Percentiles rank a stretch among this genome's conserved stretches.
Conservation (phyloP, 2,797 vertebrate species). For the Manis pentadactyla region DNA sequence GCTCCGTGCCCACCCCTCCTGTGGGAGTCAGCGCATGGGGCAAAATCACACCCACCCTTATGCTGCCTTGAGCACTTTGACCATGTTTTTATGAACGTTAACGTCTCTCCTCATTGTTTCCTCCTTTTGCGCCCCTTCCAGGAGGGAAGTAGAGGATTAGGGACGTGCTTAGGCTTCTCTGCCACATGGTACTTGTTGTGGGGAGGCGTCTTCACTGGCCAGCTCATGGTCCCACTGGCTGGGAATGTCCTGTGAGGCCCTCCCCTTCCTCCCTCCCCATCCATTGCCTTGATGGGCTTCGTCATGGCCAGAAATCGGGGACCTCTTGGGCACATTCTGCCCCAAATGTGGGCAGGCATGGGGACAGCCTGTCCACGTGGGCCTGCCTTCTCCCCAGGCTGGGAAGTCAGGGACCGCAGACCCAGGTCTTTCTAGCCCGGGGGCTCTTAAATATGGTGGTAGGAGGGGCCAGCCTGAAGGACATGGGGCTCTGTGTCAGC, state of each 20-base stretch:
- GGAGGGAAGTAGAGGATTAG: not conserved
- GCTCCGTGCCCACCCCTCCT: fast-evolving
- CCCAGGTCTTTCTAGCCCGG: too few relatives aligned
- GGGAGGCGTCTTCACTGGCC: conserved; percentile 35
- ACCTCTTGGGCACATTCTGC: not conserved
- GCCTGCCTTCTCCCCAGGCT: not conserved
- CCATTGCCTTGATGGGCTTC: not conserved
- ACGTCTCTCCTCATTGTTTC: conserved; percentile 29
- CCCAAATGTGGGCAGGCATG: not conserved
- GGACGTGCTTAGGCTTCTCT: conserved; percentile 55
- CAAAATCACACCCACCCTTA: not conserved
- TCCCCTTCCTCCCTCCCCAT: not conserved
- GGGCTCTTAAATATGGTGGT: too few relatives aligned
- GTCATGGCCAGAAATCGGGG: not conserved
- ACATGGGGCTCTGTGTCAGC: too few relatives aligned
- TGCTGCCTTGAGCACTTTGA: not conserved
- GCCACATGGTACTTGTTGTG: not conserved
- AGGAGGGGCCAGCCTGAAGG: too few relatives aligned
- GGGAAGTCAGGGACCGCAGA: too few relatives aligned
- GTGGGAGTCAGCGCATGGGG: not conserved
- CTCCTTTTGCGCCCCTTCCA: conserved; percentile 55
- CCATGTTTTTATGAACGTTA: not conserved
- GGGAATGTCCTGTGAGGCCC: not conserved
- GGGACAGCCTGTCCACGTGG: fast-evolving
- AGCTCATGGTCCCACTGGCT: conserved; percentile 71